A percentile compares a stretch with the other conserved stretches of the same genome.
Conservation (phyloP, 2,888 invertebrate species). For the Rapana venosa region DNA sequence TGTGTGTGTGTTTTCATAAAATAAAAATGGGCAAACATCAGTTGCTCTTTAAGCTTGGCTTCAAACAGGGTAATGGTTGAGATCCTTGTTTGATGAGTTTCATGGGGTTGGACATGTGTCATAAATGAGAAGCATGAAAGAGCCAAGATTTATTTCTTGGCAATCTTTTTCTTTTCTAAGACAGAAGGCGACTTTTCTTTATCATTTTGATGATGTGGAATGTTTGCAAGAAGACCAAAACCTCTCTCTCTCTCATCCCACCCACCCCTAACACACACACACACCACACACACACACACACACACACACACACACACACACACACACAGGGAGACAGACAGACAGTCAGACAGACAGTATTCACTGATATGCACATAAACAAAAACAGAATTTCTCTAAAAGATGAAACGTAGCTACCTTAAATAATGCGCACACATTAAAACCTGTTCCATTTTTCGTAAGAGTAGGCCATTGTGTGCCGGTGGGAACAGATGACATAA, state of each 20-base stretch:
- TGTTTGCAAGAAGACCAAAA: neutral
- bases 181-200: neutral
- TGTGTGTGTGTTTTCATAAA: neutral
- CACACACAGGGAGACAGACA: slow-evolving; percentile 26
- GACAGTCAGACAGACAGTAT: slow-evolving; percentile 19
- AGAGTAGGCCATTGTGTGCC: too few relatives aligned
- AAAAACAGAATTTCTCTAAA: slow-evolving; percentile 19
- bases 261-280: slow-evolving; percentile 14
- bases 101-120: too few relatives aligned
- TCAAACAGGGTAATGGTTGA: neutral
- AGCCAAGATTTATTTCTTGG: neutral
- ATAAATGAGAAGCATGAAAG: neutral
- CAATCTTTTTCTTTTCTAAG: neutral
- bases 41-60: neutral
- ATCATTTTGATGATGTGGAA: neutral
- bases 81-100: neutral
- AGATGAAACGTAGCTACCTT: too few relatives aligned
- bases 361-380: neutral
- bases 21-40: neutral
- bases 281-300: slow-evolving; percentile 17
- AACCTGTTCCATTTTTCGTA: too few relatives aligned
- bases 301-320: slow-evolving; percentile 25
- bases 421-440: too few relatives aligned
- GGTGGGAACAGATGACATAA: too few relatives aligned
- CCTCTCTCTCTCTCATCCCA: too few relatives aligned